Evolutionary conservation across 2,113 vertebrate genomes (phyloP), one percentile per base, ranked within the genome.

Genomic region (Tyrannus savana): DNA sequence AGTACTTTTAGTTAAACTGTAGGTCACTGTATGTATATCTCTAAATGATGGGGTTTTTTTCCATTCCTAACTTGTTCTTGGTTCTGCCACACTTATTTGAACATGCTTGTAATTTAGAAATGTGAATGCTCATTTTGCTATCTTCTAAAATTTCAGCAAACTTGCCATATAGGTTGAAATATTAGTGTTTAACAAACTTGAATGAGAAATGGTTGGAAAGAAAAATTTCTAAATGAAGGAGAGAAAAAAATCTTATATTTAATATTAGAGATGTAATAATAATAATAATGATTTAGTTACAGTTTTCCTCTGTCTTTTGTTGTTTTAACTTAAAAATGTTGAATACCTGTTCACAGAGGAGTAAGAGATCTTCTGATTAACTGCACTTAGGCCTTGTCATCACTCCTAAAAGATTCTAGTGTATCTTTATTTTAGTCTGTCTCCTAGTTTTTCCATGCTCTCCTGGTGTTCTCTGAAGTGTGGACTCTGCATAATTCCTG

Each of bases 401-500:
- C 59, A 7, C 53, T 71, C 42, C 53, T 94, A 19, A 91, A 91
- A 85, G 42, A 47, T 83, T 76, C 59, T 89, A 85, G 84, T 73
- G 30, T 81, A 77, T 90, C 71, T 91, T 84, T 92, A 83, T 95
- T 95, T 95, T 87, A 92, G 87, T 58, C 69, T 94, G 87, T 59
- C 69, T 94, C 25, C 69, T 95, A 85, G 62, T 85, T 87, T 87
- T 96, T 68, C 71, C 3, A 3, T 94, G 75, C 67, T 94, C 37
- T 89, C 47, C 69, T 93, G 93, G 21, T 24, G 3, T 89, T 89
- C 89, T 91, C 72, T 92, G 63, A 90, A 86, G 50, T 55, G n/a
- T 91, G 75, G 74, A 84, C 50, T 89, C 69, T 90, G 62, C 46
- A 47, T 95, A 85, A 79, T 73, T 91, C 78, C 84, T 89, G 74